Evolutionary conservation across 2,113 vertebrate species (phyloP), one percentile per base, ranked within the genome.

Genomic region (Capreolus pygargus): DNA sequence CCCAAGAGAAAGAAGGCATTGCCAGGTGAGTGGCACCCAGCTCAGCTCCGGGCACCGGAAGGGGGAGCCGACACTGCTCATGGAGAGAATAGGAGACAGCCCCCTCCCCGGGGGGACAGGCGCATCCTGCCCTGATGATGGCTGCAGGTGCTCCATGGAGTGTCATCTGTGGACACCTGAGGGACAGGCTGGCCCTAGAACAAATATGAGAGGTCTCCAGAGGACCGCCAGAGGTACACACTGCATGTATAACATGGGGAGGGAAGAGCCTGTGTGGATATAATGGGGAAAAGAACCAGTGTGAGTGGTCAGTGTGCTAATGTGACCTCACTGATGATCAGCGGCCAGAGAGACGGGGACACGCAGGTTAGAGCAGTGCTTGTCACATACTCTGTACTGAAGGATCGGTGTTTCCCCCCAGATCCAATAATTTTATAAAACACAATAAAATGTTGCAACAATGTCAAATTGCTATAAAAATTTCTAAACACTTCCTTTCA

Each of bases 351-450:
- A 70, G 58, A 36, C n/a, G 13, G n/a, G n/a, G 21, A 8, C 55
- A 60, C n/a, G 19, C 12, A 60, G 8, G 86, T 23, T 30, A 86
- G 30, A 45, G 55, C 54, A n/a, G 45, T 27, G 33, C 7, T 33
- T 43, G 23, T 92, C 70, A 27, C 33, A 21, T 28, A 33, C 28
- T 94, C 58, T 67, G 28, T 27, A 11, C 17, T 25, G 28, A 97
- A 88, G 23, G 30, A 45, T 54, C 30, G 16, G 30, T n/a, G 21
- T 54, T 57, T 45, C 25, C 50, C 43, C 58, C 36, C 30, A 27
- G 30, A 76, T 57, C 55, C 50, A 81, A 61, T 45, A 81, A 79
- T 85, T 88, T 96, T 55, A 60, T 58, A 86, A 88, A 93, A 95
- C 39, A 85, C 23, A 87, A 90, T 85, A 57, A 91, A 76, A 95